Percentiles rank a stretch among this genome's conserved stretches.
Evolutionary conservation across 2,113 vertebrate species (phyloP).

Genomic region (Chunga burmeisteri): DNA sequence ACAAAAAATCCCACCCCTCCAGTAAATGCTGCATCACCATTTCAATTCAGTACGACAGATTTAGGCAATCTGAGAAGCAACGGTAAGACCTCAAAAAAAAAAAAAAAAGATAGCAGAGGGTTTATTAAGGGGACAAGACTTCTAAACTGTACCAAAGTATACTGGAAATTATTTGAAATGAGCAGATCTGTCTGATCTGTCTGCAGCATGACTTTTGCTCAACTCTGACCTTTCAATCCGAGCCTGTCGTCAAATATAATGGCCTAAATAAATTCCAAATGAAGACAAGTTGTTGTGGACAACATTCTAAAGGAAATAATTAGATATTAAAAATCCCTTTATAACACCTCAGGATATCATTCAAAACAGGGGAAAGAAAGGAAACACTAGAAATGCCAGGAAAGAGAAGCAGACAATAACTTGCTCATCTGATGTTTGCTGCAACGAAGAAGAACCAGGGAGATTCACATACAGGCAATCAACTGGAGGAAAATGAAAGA

Average conservation of each 20-base stretch:
- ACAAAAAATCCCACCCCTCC: neutral
- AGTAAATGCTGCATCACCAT: neutral
- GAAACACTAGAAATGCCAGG: neutral
- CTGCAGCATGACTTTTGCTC: neutral
- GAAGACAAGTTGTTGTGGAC: neutral
- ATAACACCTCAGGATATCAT: neutral
- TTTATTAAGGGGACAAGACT: neutral
- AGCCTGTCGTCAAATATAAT: neutral
- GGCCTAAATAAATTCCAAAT: neutral
- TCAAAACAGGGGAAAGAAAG: neutral
- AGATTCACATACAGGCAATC: neutral
- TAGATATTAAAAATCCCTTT: neutral
- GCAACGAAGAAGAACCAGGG: neutral
- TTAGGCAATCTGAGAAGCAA: neutral
- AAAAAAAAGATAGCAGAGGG: neutral
- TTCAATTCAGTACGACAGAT: neutral
- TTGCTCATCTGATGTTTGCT: neutral
- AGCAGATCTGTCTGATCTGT: neutral
- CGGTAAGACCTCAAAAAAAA: neutral
- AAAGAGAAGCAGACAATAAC: neutral
- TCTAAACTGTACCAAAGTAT: rapidly evolving
- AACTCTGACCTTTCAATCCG: neutral
- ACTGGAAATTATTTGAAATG: neutral
- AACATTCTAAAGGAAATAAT: neutral
- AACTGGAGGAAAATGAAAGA: neutral